phyloP scores from a whole-genome alignment of 2,888 invertebrate genomes.

The Enoplolaimus lenunculus region DNA sequence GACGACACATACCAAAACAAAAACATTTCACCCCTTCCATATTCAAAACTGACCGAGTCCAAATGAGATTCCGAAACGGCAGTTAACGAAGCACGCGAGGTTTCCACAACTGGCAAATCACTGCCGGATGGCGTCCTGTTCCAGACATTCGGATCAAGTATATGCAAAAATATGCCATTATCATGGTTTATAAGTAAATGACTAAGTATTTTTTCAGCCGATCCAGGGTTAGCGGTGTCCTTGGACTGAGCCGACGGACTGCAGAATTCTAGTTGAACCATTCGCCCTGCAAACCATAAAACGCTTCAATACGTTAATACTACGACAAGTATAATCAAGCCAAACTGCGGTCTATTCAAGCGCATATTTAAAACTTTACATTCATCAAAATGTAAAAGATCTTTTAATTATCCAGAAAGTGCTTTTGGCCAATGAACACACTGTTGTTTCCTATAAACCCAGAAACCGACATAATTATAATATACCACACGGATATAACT shows the following conservation, averaged over 20 bases:
- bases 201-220: constrained; percentile 71
- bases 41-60: too few species aligned
- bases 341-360: background rate
- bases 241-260: constrained; percentile 47
- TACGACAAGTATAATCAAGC: background rate
- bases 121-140: constrained; percentile 64
- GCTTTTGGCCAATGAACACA: too few species aligned
- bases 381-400: constrained; percentile 43
- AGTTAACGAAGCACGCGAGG: too few species aligned
- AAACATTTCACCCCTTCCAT: too few species aligned
- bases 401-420: too few species aligned
- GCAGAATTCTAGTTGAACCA: constrained; percentile 61
- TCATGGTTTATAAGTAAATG: constrained; percentile 85
- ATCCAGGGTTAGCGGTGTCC: constrained; percentile 28
- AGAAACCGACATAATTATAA: too few species aligned
- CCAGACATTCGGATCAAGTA: constrained; percentile 53
- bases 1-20: too few species aligned
- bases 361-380: constrained; percentile 49
- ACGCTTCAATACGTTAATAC: background rate
- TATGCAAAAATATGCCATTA: constrained; percentile 87
- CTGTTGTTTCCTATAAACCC: too few species aligned
- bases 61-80: too few species aligned
- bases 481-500: too few species aligned
- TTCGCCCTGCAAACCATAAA: constrained; percentile 37
- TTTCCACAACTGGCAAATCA: background rate